Evolutionary conservation across 2,888 invertebrate genomes (phyloP).

Genomic region (Orchesella flavescens): DNA sequence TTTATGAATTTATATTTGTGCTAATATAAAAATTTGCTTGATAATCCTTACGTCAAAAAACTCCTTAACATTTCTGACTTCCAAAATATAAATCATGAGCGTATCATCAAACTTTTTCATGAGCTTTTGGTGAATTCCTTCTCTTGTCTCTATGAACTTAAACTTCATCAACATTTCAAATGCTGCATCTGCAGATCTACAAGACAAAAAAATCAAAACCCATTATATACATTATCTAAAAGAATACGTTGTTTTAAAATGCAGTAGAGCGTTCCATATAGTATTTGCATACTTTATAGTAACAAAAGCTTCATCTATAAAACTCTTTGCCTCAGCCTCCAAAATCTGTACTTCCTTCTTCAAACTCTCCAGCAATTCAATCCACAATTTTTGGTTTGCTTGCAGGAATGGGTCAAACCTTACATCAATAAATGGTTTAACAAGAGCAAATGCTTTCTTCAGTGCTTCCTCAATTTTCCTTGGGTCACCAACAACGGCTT

Average conservation of each 20-base stretch:
- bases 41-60: slow-evolving; percentile 80
- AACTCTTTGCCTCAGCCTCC: slow-evolving; percentile 87
- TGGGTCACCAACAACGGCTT: slow-evolving; percentile 89
- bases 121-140: slow-evolving; percentile 82
- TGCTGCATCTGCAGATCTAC: slow-evolving; percentile 86
- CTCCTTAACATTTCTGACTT: slow-evolving; percentile 83
- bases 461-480: slow-evolving; percentile 89
- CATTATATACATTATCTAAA: too few species aligned
- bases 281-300: slow-evolving; percentile 79
- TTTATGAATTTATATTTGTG: neutral
- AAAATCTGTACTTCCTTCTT: slow-evolving; percentile 82
- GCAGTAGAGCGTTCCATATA: too few species aligned
- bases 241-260: too few species aligned
- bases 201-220: slow-evolving; percentile 10
- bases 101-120: slow-evolving; percentile 88
- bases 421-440: slow-evolving; percentile 83
- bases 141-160: slow-evolving; percentile 84
- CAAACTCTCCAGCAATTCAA: slow-evolving; percentile 85
- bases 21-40: neutral
- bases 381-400: slow-evolving; percentile 89
- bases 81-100: slow-evolving; percentile 88
- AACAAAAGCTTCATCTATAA: slow-evolving; percentile 90
- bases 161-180: slow-evolving; percentile 86
- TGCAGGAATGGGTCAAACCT: slow-evolving; percentile 89
- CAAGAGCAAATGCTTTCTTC: slow-evolving; percentile 84